These are phyloP conservation scores for Habrosyne pyritoides DNA, from an alignment of 2,888 invertebrate species.

Conservation along the genomic window DNA sequence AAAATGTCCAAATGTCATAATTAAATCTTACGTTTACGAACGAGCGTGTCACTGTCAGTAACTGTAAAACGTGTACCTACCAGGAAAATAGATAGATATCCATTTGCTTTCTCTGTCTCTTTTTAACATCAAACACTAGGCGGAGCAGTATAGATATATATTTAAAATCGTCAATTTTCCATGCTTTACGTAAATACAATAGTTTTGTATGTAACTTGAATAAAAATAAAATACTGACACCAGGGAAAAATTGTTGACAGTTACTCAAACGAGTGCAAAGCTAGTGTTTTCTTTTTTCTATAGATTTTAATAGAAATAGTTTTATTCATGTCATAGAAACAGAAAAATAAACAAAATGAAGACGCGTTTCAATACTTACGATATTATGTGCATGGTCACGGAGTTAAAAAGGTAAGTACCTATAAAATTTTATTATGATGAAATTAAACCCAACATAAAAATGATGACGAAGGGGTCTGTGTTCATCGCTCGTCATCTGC, in stretches of 20 bases:
- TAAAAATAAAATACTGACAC: not conserved
- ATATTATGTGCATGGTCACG: slow-evolving; percentile 93
- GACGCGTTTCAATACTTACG: slow-evolving; percentile 95
- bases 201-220: too few species aligned
- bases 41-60: not conserved
- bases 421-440: not conserved
- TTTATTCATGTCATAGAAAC: slow-evolving; percentile 9
- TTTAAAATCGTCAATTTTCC: not conserved
- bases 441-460: too few species aligned
- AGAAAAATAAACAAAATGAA: slow-evolving; percentile 87
- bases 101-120: not conserved
- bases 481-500: too few species aligned
- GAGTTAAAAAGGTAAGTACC: slow-evolving; percentile 92
- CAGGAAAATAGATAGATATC: not conserved
- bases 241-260: not conserved
- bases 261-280: not conserved
- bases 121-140: not conserved
- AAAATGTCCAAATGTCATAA: too few species aligned
- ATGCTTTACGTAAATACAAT: not conserved
- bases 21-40: too few species aligned
- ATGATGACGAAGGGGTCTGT: too few species aligned
- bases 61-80: not conserved
- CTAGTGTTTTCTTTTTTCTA: not conserved
- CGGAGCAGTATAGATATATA: not conserved
- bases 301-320: not conserved